phyloP scores from a whole-genome alignment of 2,113 vertebrate genomes.

The Dromiciops gliroides region DNA sequence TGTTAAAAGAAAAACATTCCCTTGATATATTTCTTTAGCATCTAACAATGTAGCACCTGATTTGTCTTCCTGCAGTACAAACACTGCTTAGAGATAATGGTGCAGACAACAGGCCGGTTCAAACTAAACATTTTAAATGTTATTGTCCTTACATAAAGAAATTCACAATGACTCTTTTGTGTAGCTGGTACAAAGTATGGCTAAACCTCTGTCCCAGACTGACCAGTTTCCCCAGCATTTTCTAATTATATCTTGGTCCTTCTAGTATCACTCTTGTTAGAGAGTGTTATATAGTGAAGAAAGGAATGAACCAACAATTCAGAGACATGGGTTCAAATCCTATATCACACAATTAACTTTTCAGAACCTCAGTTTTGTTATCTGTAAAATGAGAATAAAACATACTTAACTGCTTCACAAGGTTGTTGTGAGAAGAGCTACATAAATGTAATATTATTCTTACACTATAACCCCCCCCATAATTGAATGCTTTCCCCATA shows the following conservation, averaged over 20 bases:
- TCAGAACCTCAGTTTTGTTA: not conserved
- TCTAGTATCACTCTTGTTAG: not conserved
- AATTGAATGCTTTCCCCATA: not conserved
- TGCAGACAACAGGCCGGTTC: not conserved
- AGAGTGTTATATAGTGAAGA: not conserved
- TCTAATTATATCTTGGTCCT: too few relatives aligned
- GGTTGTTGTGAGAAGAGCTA: not conserved
- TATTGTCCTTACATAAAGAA: not conserved
- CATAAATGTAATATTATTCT: not conserved
- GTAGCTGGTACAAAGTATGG: not conserved
- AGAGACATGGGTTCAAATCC: not conserved
- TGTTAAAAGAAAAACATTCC: not conserved
- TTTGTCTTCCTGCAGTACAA: constrained; percentile 2
- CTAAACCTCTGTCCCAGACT: not conserved
- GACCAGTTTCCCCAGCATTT: not conserved
- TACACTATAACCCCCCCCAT: not conserved
- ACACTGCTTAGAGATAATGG: not conserved
- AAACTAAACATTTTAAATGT: not conserved
- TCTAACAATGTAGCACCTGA: constrained; percentile 4
- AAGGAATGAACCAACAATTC: not conserved
- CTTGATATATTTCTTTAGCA: constrained; percentile 23
- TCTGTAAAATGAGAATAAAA: not conserved
- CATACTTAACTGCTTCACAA: not conserved
- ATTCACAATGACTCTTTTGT: constrained; percentile 13
- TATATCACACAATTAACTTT: not conserved